Evolutionary conservation across 2,113 vertebrate genomes (phyloP), one percentile per base, ranked within the genome.

Genomic region (Leptosomus discolor): DNA sequence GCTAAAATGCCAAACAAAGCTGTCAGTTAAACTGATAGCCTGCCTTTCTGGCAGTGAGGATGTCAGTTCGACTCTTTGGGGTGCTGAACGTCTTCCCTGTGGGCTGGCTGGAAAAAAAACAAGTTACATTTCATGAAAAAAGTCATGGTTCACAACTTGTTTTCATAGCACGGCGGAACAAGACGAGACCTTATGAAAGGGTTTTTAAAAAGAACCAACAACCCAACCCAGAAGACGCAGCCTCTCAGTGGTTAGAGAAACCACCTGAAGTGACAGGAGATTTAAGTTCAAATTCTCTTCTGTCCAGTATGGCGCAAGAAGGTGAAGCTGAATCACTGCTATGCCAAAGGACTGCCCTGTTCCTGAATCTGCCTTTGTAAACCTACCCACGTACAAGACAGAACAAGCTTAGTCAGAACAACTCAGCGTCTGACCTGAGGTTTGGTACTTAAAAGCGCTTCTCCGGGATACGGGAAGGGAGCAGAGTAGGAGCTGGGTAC

Each of bases 321-420:
- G 8, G 61, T 0, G 1, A 68, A 68, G 43, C 34, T 48, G 77
- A 32, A 54, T 50, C 80, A 5, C 27, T 29, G 53, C 43, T 32
- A 3, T 8, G 24, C 43, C 57, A 32, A 24, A 23, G 75, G 53
- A 76, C 11, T 2, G n/a, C 23, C 48, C 79, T 12, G 12, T 2
- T 71, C 70, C 79, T 50, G 43, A 37, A 36, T 29, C 61, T 41
- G 70, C 77, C 48, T 17, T 46, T 27, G 54, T 18, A 32, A 67
- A 48, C 29, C 45, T 22, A 7, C 4, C 54, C 21, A 8, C 2
- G 26, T 3, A 29, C 1, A 4, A 26, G 1, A 15, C 5, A n/a
- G 56, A 69, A 24, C 15, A 2, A 60, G 17, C 56, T 51, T 18
- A 24, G 32, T 4, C 41, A 63, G 67, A 57, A 8, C 9, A 63